A percentile compares a stretch with the other conserved stretches of the same genome.
phyloP scores from a whole-genome alignment of 2,113 vertebrate species.

The Notiomystis cincta region DNA sequence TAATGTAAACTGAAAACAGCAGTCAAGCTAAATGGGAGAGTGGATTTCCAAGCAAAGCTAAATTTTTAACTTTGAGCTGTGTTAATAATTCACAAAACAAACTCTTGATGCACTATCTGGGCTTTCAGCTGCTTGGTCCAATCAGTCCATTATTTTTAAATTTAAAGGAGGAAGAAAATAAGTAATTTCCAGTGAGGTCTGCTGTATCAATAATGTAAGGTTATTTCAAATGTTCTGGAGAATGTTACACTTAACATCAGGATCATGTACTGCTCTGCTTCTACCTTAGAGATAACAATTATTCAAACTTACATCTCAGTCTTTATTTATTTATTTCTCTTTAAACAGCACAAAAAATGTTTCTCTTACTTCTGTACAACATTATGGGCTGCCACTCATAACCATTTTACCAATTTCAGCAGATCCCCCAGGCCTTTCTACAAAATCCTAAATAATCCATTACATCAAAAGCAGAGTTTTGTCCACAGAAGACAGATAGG shows the following conservation, averaged over 20 bases:
- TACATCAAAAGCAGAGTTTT: conserved; percentile 12
- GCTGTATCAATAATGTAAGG: conserved; percentile 19
- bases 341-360: not conserved
- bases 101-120: conserved; percentile 33
- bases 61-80: conserved; percentile 55
- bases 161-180: conserved; percentile 21
- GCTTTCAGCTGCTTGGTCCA: conserved; percentile 47
- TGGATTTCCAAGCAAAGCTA: conserved; percentile 29
- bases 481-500: conserved; percentile 18
- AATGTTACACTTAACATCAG: not conserved
- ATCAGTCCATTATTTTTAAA: conserved; percentile 44
- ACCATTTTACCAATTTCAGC: not conserved
- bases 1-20: conserved; percentile 52
- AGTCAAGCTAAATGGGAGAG: conserved; percentile 46
- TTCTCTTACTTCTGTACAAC: not conserved
- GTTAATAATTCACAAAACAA: conserved; percentile 55
- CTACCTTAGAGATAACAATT: not conserved
- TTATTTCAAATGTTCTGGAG: not conserved
- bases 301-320: not conserved
- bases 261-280: not conserved
- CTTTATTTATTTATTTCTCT: not conserved
- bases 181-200: not conserved
- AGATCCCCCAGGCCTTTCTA: not conserved
- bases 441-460: conserved; percentile 58
- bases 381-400: not conserved